These are phyloP conservation scores for Ostrea denselamellosa DNA, from an alignment of 1,140 invertebrate genomes.

Conservation along the genomic window DNA sequence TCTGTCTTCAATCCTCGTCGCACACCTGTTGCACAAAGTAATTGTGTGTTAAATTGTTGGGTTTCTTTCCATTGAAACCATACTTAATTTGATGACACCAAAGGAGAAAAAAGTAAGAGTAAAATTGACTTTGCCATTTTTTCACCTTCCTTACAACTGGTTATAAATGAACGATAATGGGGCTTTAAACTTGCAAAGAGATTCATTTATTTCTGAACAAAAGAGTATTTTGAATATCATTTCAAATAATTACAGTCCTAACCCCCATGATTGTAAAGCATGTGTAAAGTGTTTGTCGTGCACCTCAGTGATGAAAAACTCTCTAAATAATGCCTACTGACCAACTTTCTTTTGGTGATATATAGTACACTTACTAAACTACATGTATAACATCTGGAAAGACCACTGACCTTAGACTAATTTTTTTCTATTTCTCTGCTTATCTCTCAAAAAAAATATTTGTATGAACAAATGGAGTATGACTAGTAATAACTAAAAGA, in stretches of 20 bases:
- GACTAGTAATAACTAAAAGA: no score
- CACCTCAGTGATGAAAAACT: background rate
- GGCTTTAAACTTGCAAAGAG: conserved; percentile 3
- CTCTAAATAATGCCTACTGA: background rate
- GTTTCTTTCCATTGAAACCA: conserved; percentile 31
- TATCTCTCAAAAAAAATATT: no score
- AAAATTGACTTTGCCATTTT: conserved; percentile 36
- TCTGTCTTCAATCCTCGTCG: conserved; percentile 11
- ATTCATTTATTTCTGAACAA: conserved; percentile 21
- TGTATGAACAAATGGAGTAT: no score
- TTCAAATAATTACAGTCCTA: conserved; percentile 11
- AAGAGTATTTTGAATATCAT: conserved; percentile 8
- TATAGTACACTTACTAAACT: background rate
- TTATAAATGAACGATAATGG: conserved; percentile 5
- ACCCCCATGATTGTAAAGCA: background rate
- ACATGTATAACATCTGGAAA: background rate
- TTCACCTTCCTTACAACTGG: background rate
- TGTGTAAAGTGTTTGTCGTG: background rate
- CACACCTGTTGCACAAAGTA: conserved; percentile 39
- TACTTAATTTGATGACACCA: conserved; percentile 33
- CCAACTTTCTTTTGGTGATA: background rate
- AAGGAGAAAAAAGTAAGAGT: background rate
- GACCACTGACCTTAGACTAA: background rate
- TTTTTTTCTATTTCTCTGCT: no score
- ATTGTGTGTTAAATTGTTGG: conserved; percentile 36